phyloP scores from a whole-genome alignment of 2,888 invertebrate genomes.

The Drosophila lacicola region DNA sequence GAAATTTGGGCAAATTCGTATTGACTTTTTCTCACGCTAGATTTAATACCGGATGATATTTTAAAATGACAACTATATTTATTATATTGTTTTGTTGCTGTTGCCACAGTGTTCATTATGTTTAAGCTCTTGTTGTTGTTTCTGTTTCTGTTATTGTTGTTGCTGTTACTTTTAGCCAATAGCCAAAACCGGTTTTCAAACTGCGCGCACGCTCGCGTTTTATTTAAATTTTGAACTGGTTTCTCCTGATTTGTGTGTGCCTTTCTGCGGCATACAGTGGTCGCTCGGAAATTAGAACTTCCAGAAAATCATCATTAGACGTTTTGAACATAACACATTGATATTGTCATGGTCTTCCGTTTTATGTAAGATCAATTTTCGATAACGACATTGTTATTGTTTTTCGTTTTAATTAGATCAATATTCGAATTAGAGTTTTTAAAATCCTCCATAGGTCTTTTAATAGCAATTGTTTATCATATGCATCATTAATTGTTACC shows the following conservation, averaged over 20 bases:
- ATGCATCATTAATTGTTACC: too few relatives aligned
- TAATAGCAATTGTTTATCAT: too few relatives aligned
- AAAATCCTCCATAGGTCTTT: too few relatives aligned
- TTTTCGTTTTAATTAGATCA: too few relatives aligned
- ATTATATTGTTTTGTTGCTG: constrained; percentile 53
- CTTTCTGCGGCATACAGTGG: constrained; percentile 50
- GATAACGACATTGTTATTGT: too few relatives aligned
- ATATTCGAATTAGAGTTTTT: too few relatives aligned
- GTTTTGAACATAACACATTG: neutral
- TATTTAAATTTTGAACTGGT: constrained; percentile 80
- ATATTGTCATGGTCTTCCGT: neutral
- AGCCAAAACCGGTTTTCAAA: constrained; percentile 69
- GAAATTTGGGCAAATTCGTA: constrained; percentile 38
- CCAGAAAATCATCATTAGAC: neutral
- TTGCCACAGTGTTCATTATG: constrained; percentile 49
- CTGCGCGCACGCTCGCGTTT: constrained; percentile 72
- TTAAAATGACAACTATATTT: constrained; percentile 77
- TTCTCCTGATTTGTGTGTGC: constrained; percentile 74
- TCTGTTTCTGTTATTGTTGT: constrained; percentile 15
- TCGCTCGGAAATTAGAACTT: constrained; percentile 11
- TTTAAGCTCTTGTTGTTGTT: constrained; percentile 35
- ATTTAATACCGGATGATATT: constrained; percentile 78
- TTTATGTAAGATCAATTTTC: too few relatives aligned
- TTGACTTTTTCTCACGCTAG: constrained; percentile 74
- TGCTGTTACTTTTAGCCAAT: constrained; percentile 52